Conservation (phyloP, 2,888 invertebrate species). For the Andrena dorsata region DNA sequence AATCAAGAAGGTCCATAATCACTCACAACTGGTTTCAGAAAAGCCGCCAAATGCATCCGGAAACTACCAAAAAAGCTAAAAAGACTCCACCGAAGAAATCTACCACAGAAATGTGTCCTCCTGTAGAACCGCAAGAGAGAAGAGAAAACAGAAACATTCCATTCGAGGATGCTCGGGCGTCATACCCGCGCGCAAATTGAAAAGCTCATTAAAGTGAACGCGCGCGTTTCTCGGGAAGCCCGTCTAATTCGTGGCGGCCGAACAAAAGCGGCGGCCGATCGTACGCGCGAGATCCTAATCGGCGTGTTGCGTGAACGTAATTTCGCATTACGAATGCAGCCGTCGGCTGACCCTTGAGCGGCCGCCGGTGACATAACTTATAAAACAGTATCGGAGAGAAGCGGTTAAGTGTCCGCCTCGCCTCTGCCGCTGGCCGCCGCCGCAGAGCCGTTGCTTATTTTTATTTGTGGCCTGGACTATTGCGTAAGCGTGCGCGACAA, state of each 20-base stretch:
- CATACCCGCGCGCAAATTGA: constrained; percentile 26
- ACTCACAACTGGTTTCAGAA: no score
- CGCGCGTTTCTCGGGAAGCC: constrained; percentile 27
- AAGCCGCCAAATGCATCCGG: no score
- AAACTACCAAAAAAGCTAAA: no score
- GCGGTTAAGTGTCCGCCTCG: constrained; percentile 38
- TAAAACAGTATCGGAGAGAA: constrained; percentile 64
- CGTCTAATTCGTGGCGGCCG: constrained; percentile 21
- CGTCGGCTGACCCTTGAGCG: constrained; percentile 38
- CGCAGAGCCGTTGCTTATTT: constrained; percentile 49
- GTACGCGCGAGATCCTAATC: constrained; percentile 49
- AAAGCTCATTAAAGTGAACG: constrained; percentile 18
- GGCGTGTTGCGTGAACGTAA: constrained; percentile 58
- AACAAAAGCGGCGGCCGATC: constrained; percentile 25
- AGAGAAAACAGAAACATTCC: neutral
- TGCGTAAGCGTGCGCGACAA: constrained; percentile 58
- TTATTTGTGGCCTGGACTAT: constrained; percentile 69
- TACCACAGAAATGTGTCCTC: neutral
- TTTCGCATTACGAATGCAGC: constrained; percentile 62
- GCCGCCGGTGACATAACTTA: constrained; percentile 65
- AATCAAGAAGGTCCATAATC: no score
- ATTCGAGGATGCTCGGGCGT: constrained; percentile 9
- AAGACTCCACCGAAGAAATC: no score
- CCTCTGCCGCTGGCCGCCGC: neutral
- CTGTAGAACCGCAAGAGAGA: neutral